Percentiles rank a stretch among this genome's conserved stretches.
Conservation (phyloP, 2,113 vertebrate genomes). For the Tragelaphus imberbis region DNA sequence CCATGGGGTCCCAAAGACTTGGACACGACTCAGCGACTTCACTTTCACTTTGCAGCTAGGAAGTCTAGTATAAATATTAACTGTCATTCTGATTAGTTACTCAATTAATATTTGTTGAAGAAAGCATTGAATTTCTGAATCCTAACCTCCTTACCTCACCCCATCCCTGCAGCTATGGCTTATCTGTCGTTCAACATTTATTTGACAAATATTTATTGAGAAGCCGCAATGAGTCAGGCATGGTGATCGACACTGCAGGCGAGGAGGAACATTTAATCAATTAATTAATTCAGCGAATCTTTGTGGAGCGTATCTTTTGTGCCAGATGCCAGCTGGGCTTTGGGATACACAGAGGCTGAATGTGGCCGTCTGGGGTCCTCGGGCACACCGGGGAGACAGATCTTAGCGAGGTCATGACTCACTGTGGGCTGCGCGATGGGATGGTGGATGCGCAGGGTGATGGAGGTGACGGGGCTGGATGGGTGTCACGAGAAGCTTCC, state of each 20-base stretch:
- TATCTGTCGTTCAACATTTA: constrained; percentile 56
- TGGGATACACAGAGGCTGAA: background rate
- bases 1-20: background rate
- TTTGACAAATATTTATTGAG: constrained; percentile 61
- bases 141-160: background rate
- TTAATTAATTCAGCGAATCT: constrained; percentile 25
- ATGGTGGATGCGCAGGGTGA: background rate
- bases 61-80: constrained; percentile 50
- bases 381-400: background rate
- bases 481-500: background rate
- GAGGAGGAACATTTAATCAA: constrained; percentile 43
- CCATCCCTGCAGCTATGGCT: background rate
- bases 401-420: background rate
- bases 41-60: background rate
- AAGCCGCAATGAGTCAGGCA: background rate
- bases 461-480: background rate
- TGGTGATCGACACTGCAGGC: constrained; percentile 37
- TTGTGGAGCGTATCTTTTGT: background rate
- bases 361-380: background rate
- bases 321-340: background rate
- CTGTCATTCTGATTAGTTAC: constrained; percentile 25
- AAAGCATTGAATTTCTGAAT: constrained; percentile 34
- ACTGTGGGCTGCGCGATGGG: background rate
- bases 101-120: constrained; percentile 60
- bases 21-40: background rate